phyloP scores from a whole-genome alignment of 2,797 vertebrate genomes.

The Chromis chromis region DNA sequence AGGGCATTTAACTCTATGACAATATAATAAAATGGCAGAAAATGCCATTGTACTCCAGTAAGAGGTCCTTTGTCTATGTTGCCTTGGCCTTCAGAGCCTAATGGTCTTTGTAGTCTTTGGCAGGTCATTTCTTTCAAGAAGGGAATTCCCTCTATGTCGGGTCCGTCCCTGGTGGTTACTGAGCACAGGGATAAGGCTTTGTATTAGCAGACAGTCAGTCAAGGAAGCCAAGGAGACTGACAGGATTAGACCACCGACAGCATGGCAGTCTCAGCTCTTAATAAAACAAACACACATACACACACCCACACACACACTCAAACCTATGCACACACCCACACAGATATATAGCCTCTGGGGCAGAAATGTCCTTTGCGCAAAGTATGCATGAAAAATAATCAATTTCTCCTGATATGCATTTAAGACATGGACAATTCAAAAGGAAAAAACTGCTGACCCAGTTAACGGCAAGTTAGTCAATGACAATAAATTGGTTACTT shows the following conservation, averaged over 20 bases:
- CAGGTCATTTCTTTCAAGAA: slow-evolving; percentile 58
- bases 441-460: slow-evolving; percentile 4
- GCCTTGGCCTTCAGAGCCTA: slow-evolving; percentile 50
- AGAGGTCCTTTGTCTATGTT: slow-evolving; percentile 59
- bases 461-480: slow-evolving; percentile 30
- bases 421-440: slow-evolving; percentile 18
- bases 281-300: slow-evolving; percentile 23
- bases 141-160: slow-evolving; percentile 54
- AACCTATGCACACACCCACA: slow-evolving; percentile 7
- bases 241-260: slow-evolving; percentile 51
- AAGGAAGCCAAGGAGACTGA: slow-evolving; percentile 32
- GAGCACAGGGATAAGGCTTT: slow-evolving; percentile 47
- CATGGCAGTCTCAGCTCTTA: slow-evolving; percentile 32
- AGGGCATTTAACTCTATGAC: slow-evolving; percentile 26
- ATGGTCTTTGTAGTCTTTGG: slow-evolving; percentile 62
- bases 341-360: slow-evolving; percentile 25
- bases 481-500: slow-evolving; percentile 32
- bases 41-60: slow-evolving; percentile 70
- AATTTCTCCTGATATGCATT: slow-evolving; percentile 23
- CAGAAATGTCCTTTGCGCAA: slow-evolving; percentile 33
- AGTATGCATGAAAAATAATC: slow-evolving; percentile 29
- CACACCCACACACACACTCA: slow-evolving; percentile 13
- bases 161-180: slow-evolving; percentile 20
- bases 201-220: slow-evolving; percentile 39
- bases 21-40: slow-evolving; percentile 50